Conservation (phyloP, 2,797 vertebrate genomes). For the Pygocentrus nattereri region DNA sequence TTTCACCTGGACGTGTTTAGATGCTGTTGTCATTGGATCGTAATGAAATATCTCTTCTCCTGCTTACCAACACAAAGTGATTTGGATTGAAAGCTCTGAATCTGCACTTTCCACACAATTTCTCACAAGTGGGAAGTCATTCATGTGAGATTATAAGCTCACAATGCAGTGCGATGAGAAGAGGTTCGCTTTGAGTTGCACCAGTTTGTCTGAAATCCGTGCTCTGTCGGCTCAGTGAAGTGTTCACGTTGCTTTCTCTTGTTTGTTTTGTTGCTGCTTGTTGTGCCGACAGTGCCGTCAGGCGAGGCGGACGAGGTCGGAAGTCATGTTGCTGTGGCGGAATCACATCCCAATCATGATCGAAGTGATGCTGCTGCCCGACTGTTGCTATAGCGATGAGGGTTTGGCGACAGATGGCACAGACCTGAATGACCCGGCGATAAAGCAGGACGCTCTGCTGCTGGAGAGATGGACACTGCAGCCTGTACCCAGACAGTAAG, state of each 20-base stretch:
- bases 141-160: too few relatives aligned
- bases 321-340: constrained; percentile 94
- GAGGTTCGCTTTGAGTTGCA: too few relatives aligned
- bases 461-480: constrained; percentile 97
- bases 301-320: constrained; percentile 92
- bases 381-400: constrained; percentile 98
- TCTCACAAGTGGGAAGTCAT: too few relatives aligned
- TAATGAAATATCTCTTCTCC: too few relatives aligned
- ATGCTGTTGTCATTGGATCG: too few relatives aligned
- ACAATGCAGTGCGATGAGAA: too few relatives aligned
- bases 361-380: constrained; percentile 97
- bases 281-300: constrained; percentile 87
- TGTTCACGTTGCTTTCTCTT: background rate
- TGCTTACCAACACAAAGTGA: too few relatives aligned
- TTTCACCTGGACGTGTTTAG: too few relatives aligned
- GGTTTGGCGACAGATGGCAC: constrained; percentile 89
- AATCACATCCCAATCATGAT: constrained; percentile 98
- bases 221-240: background rate
- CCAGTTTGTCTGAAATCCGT: background rate
- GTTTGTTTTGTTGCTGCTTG: background rate
- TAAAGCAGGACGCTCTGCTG: constrained; percentile 95
- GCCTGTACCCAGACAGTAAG: constrained; percentile 95
- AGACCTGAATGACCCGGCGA: constrained; percentile 93
- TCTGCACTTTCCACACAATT: too few relatives aligned
- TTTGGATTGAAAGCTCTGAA: too few relatives aligned